Conservation (phyloP, 2,888 invertebrate genomes). For the Adineta ricciae region DNA sequence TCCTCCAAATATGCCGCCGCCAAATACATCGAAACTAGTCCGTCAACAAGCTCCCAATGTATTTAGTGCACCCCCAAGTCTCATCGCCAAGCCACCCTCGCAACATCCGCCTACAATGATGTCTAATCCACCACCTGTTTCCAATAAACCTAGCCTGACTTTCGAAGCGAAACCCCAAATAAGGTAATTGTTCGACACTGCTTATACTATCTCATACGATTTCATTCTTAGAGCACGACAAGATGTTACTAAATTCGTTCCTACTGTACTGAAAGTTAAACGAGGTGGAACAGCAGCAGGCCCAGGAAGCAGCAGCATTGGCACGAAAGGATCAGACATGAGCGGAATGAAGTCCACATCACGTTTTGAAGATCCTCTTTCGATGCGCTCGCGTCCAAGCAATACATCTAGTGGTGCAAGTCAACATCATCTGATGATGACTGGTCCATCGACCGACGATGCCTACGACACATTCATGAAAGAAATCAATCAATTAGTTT, state of each 20-base stretch:
- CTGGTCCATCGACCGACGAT: slow-evolving; percentile 21
- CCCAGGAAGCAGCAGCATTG: neutral
- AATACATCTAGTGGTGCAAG: neutral
- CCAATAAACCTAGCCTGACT: slow-evolving; percentile 55
- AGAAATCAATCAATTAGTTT: slow-evolving; percentile 22
- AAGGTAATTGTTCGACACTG: slow-evolving; percentile 47
- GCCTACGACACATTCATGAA: slow-evolving; percentile 32
- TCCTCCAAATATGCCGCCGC: neutral
- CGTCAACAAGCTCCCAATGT: neutral
- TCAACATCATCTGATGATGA: neutral
- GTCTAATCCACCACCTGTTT: neutral
- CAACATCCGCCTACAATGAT: neutral
- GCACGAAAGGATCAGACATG: neutral
- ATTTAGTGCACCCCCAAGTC: slow-evolving; percentile 1
- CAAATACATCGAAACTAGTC: neutral
- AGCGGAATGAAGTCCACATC: neutral
- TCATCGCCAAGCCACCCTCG: neutral
- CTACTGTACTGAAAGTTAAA: slow-evolving; percentile 79
- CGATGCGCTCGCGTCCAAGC: neutral
- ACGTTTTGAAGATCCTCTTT: neutral
- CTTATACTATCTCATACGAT: no score
- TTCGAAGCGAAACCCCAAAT: slow-evolving; percentile 95
- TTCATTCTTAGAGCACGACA: slow-evolving; percentile 34
- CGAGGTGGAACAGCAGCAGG: slow-evolving; percentile 61
- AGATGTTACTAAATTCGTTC: slow-evolving; percentile 87